Base-by-base conservation (phyloP, 1,140 invertebrate genomes). In the Nylanderia fulva region DNA sequence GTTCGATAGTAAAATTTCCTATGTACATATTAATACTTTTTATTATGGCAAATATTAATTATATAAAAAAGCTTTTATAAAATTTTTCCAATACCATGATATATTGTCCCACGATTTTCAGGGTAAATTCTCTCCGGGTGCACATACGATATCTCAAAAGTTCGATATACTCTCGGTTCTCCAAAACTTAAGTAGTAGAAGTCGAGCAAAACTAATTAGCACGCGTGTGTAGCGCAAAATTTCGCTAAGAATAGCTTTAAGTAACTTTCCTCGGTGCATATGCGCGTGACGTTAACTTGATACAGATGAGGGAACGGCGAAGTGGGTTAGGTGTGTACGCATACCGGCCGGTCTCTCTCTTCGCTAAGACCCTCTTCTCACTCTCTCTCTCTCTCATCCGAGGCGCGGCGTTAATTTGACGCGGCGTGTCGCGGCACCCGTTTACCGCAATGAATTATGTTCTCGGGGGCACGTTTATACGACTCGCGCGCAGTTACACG, bases 361-460 rank as follows among this genome's bases (percentile, higher is more conserved):
- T 3, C 29, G 29, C 54, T 64, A 84, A 83, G 71, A 85, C 92
- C 45, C 45, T 48, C 45, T 87, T 84, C 79, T 85, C 72, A 1
- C 29, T 33, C 29, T 33, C 29, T 33, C 92, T 33, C 29, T 33
- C 29, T 87, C 74, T 84, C 79, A 79, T 66, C 80, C 72, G 84
- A 69, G 74, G 52, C 71, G 61, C 33, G 85, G 75, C 92, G 92
- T 93, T 93, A 93, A 93, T 93, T 92, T 92, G 92, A 93, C 91
- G 89, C 90, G 92, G 89, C 86, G 84, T 91, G 87, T 79, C 91
- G 90, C 92, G 90, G 90, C 90, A 89, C 90, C 92, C 91, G 92
- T 93, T 93, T 93, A 93, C 89, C 86, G 91, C 92, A 91, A 94
- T 93, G 92, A 93, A 88, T 93, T 94, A 92, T 92, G 91, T 92